A percentile compares a stretch with the other conserved stretches of the same genome.
phyloP scores from a whole-genome alignment of 2,888 invertebrate genomes.

The Vesta saturnalis region DNA sequence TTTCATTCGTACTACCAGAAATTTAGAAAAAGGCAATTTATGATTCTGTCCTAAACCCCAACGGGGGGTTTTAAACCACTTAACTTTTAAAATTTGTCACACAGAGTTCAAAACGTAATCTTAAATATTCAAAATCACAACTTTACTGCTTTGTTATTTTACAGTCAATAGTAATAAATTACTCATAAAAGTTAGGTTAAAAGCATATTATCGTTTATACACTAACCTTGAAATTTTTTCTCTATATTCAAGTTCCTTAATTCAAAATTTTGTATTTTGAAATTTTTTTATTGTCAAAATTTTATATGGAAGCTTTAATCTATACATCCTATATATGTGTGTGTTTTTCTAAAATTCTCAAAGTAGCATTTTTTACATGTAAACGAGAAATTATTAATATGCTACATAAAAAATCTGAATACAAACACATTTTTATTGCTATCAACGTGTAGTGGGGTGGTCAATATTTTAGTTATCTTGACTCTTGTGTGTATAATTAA shows the following conservation, averaged over 20 bases:
- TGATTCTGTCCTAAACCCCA: not conserved
- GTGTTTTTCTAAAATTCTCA: too few species aligned
- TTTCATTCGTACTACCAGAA: not conserved
- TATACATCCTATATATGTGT: too few species aligned
- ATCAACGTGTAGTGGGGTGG: too few species aligned
- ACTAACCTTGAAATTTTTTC: not conserved
- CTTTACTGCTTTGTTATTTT: not conserved
- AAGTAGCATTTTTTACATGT: too few species aligned
- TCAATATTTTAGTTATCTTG: too few species aligned
- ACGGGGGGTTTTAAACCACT: not conserved
- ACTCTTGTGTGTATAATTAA: too few species aligned
- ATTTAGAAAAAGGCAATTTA: not conserved
- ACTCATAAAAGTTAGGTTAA: not conserved
- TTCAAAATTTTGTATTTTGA: too few species aligned
- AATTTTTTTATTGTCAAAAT: too few species aligned
- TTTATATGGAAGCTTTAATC: too few species aligned
- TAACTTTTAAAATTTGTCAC: not conserved
- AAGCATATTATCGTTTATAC: not conserved
- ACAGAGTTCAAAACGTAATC: not conserved
- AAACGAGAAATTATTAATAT: too few species aligned
- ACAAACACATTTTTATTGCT: too few species aligned
- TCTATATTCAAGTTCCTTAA: not conserved
- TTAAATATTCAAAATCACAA: not conserved
- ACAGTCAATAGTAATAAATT: conserved; percentile 3
- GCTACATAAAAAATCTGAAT: too few species aligned